phyloP scores from a whole-genome alignment of 2,797 vertebrate species.

The Mus minutoides region DNA sequence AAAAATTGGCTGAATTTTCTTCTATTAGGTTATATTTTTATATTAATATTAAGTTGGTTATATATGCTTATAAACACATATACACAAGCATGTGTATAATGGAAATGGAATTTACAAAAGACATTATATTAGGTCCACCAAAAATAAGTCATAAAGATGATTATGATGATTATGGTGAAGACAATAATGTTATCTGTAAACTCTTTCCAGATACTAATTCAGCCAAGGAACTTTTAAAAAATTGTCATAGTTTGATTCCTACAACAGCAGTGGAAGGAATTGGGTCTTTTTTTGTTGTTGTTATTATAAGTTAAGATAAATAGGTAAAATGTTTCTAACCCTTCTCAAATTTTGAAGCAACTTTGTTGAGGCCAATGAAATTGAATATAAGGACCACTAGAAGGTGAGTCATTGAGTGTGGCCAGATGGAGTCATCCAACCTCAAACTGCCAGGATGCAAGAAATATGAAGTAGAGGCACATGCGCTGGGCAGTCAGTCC shows the following conservation, averaged over 20 bases:
- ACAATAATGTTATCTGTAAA: neutral
- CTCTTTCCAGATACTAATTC: neutral
- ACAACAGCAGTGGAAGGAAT: neutral
- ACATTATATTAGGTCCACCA: neutral
- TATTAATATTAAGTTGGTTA: too few species aligned
- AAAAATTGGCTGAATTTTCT: neutral
- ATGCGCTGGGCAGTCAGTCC: neutral
- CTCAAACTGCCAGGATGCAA: rapidly evolving
- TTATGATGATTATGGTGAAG: neutral
- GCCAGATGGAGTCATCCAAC: neutral
- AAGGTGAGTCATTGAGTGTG: neutral
- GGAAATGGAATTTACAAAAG: neutral
- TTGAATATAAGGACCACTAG: neutral
- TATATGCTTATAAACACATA: neutral
- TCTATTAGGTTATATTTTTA: neutral
- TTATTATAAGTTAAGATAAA: neutral
- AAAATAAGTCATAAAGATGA: neutral
- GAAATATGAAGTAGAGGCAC: neutral
- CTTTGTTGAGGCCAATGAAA: neutral
- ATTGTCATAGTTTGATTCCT: neutral
- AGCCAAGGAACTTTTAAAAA: neutral
- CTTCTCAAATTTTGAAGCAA: neutral
- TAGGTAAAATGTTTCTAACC: neutral
- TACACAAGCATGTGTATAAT: neutral
- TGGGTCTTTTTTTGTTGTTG: rapidly evolving